phyloP scores from a whole-genome alignment of 2,888 invertebrate genomes.

The Melieria crassipennis region DNA sequence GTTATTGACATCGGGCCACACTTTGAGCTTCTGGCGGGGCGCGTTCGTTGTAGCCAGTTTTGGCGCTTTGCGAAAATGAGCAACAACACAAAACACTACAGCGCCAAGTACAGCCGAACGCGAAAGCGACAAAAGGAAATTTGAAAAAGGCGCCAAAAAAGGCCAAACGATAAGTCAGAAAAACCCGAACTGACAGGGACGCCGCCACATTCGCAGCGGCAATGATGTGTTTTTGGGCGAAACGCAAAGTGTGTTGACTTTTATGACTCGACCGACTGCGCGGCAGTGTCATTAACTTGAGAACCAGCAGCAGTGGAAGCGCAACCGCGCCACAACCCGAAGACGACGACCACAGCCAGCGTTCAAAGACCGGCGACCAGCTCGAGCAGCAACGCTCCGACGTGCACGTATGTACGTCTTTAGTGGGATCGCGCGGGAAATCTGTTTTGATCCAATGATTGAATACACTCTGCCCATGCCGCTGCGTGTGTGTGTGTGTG shows the following conservation, averaged over 20 bases:
- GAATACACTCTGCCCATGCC: too few species aligned
- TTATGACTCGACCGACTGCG: neutral
- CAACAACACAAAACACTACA: neutral
- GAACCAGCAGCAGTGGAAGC: too few species aligned
- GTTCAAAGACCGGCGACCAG: too few species aligned
- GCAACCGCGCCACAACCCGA: too few species aligned
- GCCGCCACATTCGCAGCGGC: too few species aligned
- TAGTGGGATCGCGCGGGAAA: too few species aligned
- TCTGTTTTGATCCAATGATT: too few species aligned
- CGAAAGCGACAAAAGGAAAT: neutral
- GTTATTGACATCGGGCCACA: neutral
- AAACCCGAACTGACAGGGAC: too few species aligned
- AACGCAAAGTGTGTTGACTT: conserved; percentile 3
- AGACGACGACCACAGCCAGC: too few species aligned
- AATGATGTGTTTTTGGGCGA: neutral
- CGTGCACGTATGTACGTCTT: too few species aligned
- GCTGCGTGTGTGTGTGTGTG: neutral
- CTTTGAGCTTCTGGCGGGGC: neutral
- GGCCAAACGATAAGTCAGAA: too few species aligned
- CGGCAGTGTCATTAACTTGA: conserved; percentile 1
- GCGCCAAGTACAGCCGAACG: neutral
- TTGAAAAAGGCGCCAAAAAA: neutral
- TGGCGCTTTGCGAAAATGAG: neutral
- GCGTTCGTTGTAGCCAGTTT: neutral
- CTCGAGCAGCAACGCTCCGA: too few species aligned